These are phyloP conservation scores for Megalops cyprinoides DNA, from an alignment of 2,797 vertebrate species.

Conservation along the genomic window DNA sequence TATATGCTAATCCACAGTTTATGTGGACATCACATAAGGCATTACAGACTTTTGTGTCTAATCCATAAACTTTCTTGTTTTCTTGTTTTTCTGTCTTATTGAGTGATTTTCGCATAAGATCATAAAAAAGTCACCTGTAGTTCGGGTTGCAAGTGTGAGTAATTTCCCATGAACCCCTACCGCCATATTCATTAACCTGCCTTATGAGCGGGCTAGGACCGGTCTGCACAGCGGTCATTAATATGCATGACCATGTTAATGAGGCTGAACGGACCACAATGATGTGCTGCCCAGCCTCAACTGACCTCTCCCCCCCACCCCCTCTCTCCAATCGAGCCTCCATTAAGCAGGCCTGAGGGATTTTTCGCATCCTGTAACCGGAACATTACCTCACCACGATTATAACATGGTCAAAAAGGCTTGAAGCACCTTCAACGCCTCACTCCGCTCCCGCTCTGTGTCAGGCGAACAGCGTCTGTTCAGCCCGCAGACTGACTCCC, in stretches of 20 bases:
- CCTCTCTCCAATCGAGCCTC: slow-evolving; percentile 41
- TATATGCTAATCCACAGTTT: no score
- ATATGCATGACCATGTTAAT: slow-evolving; percentile 56
- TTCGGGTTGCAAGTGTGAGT: slow-evolving; percentile 51
- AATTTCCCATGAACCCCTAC: slow-evolving; percentile 58
- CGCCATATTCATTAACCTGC: slow-evolving; percentile 59
- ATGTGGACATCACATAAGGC: not conserved
- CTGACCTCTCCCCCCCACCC: slow-evolving; percentile 42
- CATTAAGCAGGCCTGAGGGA: slow-evolving; percentile 42
- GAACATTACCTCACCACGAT: slow-evolving; percentile 26
- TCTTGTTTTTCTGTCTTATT: slow-evolving; percentile 13
- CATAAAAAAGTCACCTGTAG: slow-evolving; percentile 40
- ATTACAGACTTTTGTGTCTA: not conserved
- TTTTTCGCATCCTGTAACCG: slow-evolving; percentile 21
- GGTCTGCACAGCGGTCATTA: slow-evolving; percentile 51
- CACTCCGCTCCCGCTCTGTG: not conserved
- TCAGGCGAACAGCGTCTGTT: not conserved
- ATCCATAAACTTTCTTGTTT: not conserved
- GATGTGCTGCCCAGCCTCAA: slow-evolving; percentile 32
- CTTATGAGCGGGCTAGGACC: slow-evolving; percentile 51
- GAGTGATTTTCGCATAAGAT: slow-evolving; percentile 9
- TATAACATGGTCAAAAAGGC: not conserved
- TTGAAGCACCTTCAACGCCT: not conserved
- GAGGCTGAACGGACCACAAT: slow-evolving; percentile 53
- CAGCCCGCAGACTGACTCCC: not conserved